Conservation (phyloP, 2,797 vertebrate species). For the Silurus aristotelis region DNA sequence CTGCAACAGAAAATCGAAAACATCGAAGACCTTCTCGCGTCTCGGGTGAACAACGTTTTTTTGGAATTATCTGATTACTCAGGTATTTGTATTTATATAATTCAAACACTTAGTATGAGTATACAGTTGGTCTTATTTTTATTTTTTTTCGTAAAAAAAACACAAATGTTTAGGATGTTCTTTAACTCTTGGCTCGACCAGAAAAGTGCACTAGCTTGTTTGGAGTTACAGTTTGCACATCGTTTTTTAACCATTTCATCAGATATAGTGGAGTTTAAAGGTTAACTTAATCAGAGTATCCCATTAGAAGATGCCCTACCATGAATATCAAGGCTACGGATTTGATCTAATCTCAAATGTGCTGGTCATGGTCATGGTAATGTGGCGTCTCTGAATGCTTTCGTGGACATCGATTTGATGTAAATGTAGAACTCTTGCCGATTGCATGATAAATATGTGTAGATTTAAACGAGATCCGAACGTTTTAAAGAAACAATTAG, state of each 20-base stretch:
- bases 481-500: background rate
- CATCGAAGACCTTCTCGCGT: slow-evolving; percentile 45
- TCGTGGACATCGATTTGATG: background rate
- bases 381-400: background rate
- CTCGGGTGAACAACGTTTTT: slow-evolving; percentile 46
- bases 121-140: slow-evolving; percentile 17
- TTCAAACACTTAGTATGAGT: background rate
- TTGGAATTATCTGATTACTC: slow-evolving; percentile 59
- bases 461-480: background rate
- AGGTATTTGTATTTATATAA: slow-evolving; percentile 65
- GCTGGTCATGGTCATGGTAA: background rate
- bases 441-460: background rate
- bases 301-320: slow-evolving; percentile 39
- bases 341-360: background rate
- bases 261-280: slow-evolving; percentile 1
- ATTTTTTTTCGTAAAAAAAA: background rate
- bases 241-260: background rate
- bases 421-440: slow-evolving; percentile 7
- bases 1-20: slow-evolving; percentile 59
- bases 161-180: background rate
- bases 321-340: slow-evolving; percentile 48
- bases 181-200: background rate
- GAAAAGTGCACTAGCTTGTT: slow-evolving; percentile 12
- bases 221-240: slow-evolving; percentile 10
- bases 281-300: slow-evolving; percentile 35